Evolutionary conservation across 2,113 vertebrate genomes (phyloP).

Genomic region (Mus spicilegus): DNA sequence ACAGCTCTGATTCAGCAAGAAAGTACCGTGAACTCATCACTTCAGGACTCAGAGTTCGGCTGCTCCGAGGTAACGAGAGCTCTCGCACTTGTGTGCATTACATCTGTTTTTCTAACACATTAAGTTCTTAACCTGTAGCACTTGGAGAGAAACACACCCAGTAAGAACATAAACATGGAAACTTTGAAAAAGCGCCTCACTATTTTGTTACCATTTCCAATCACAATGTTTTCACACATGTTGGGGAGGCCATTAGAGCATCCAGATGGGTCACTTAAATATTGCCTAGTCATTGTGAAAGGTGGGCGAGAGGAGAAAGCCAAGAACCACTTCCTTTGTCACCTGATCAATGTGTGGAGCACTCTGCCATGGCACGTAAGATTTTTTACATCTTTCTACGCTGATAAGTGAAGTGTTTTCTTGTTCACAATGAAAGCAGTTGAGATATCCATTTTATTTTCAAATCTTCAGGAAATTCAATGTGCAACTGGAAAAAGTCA

Average conservation of each 20-base stretch:
- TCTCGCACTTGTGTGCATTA: slow-evolving; percentile 82
- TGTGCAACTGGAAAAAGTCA: slow-evolving; percentile 66
- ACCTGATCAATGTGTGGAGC: slow-evolving; percentile 37
- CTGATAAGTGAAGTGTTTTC: background rate
- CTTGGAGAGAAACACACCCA: slow-evolving; percentile 82
- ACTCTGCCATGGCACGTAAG: background rate
- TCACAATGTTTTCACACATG: slow-evolving; percentile 74
- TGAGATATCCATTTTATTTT: slow-evolving; percentile 63
- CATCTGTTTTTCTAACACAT: slow-evolving; percentile 86
- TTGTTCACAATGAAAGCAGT: slow-evolving; percentile 35
- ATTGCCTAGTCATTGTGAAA: slow-evolving; percentile 44
- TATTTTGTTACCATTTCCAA: slow-evolving; percentile 79
- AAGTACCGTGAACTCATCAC: slow-evolving; percentile 60
- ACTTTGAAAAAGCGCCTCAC: slow-evolving; percentile 60
- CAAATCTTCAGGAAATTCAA: slow-evolving; percentile 50
- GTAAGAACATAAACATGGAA: slow-evolving; percentile 83
- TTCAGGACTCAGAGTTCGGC: slow-evolving; percentile 79
- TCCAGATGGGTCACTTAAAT: slow-evolving; percentile 76
- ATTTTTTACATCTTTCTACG: background rate
- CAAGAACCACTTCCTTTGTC: slow-evolving; percentile 65
- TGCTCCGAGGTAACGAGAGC: slow-evolving; percentile 81
- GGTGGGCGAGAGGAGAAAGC: slow-evolving; percentile 52
- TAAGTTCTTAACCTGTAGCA: slow-evolving; percentile 83
- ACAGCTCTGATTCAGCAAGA: slow-evolving; percentile 76
- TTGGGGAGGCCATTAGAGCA: slow-evolving; percentile 57